Conservation (phyloP, 2,888 invertebrate genomes). For the Lycia hirtaria region DNA sequence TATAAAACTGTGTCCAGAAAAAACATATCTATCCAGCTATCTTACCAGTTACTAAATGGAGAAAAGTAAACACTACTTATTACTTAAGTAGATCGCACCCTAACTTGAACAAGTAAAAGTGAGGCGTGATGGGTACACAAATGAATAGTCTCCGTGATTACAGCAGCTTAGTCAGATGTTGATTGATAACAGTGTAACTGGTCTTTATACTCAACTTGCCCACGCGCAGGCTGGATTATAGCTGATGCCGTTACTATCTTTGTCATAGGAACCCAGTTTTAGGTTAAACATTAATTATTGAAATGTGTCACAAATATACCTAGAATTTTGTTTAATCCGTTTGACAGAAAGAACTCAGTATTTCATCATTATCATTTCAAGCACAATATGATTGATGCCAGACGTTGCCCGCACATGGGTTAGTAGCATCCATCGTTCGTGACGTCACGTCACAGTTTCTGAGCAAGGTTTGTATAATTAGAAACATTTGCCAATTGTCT, state of each 20-base stretch:
- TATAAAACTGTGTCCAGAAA: no score
- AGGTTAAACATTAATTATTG: slow-evolving; percentile 2
- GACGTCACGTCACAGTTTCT: no score
- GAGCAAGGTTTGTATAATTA: no score
- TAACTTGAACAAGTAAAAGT: slow-evolving; percentile 41
- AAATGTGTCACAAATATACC: background rate
- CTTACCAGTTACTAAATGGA: no score
- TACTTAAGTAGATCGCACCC: background rate
- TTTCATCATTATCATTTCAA: no score
- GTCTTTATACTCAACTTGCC: slow-evolving; percentile 6
- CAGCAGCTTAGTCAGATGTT: slow-evolving; percentile 12
- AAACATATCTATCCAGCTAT: no score
- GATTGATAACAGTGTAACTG: slow-evolving; percentile 21
- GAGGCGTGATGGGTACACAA: slow-evolving; percentile 42
- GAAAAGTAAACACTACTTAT: no score
- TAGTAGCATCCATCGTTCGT: no score
- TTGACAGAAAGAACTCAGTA: no score
- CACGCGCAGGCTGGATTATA: slow-evolving; percentile 22
- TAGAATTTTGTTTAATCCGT: background rate
- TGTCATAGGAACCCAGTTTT: slow-evolving; percentile 4
- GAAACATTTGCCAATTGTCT: no score
- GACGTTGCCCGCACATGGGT: no score
- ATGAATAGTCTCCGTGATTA: slow-evolving; percentile 13
- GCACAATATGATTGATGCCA: no score
- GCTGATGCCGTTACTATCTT: slow-evolving; percentile 18